These are phyloP conservation scores for Otolemur garnettii DNA, from an alignment of 2,113 vertebrate genomes.

Conservation along the genomic window DNA sequence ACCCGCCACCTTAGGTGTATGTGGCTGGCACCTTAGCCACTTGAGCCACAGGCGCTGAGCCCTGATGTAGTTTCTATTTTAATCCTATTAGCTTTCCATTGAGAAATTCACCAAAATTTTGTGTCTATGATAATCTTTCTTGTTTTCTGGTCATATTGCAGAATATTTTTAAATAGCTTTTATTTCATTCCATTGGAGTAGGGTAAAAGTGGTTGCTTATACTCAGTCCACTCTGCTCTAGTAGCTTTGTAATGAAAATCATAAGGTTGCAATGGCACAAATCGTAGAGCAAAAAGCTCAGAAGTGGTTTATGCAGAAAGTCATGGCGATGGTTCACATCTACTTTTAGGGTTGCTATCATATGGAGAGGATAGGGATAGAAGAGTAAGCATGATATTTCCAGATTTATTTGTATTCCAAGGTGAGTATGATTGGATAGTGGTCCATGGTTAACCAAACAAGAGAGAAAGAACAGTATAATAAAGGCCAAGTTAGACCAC, in stretches of 20 bases:
- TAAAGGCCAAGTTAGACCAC: constrained; percentile 10
- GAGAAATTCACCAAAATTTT: constrained; percentile 39
- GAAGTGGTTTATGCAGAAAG: neutral
- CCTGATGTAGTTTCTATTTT: neutral
- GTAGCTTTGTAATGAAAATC: neutral
- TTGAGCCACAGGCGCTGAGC: no score
- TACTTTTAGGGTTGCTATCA: neutral
- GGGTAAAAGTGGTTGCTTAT: neutral
- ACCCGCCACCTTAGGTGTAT: no score
- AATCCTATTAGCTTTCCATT: neutral
- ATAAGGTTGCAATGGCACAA: neutral
- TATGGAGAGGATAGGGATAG: neutral
- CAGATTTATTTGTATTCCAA: constrained; percentile 21
- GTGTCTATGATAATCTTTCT: neutral
- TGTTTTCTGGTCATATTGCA: neutral
- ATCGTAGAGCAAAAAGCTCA: neutral
- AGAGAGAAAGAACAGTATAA: neutral
- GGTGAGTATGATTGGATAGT: neutral
- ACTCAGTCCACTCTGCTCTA: neutral
- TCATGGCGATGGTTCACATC: neutral
- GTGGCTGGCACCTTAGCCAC: no score
- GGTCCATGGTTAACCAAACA: neutral
- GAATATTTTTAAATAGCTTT: neutral
- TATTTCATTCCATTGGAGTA: neutral
- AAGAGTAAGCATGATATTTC: neutral